Conservation (phyloP, 1,140 invertebrate genomes). For the Phymastichus coffea region DNA sequence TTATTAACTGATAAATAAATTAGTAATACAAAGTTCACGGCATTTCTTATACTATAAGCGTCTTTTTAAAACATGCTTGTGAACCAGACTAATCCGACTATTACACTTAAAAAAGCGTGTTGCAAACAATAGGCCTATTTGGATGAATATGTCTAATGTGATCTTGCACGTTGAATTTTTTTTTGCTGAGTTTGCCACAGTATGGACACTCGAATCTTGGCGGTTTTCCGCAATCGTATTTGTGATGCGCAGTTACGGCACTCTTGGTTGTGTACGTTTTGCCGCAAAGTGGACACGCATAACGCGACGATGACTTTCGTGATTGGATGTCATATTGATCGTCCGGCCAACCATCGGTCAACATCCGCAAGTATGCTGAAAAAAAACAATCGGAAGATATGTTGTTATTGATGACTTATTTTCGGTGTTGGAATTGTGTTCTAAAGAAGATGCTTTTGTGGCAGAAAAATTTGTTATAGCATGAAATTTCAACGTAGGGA, state of each 20-base stretch:
- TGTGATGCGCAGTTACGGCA: slow-evolving; percentile 61
- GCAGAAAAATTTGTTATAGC: not conserved
- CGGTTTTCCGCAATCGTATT: slow-evolving; percentile 56
- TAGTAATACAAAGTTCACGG: too few species aligned
- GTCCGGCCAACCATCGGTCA: not conserved
- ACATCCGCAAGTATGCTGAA: too few species aligned
- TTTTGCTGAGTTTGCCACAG: slow-evolving; percentile 55
- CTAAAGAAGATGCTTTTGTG: too few species aligned
- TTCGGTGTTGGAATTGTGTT: too few species aligned
- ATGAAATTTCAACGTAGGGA: too few species aligned
- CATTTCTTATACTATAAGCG: too few species aligned
- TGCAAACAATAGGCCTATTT: slow-evolving; percentile 36
- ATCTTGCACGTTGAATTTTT: slow-evolving; percentile 54
- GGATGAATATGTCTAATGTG: slow-evolving; percentile 50
- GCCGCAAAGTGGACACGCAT: slow-evolving; percentile 58
- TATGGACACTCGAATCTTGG: slow-evolving; percentile 54
- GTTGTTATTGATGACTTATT: too few species aligned
- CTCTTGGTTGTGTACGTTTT: slow-evolving; percentile 63
- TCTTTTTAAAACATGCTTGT: too few species aligned
- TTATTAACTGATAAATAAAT: too few species aligned
- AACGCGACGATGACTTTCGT: slow-evolving; percentile 38
- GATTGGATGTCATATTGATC: not conserved
- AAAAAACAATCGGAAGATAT: too few species aligned
- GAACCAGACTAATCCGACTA: too few species aligned
- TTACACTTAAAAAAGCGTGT: slow-evolving; percentile 38